A percentile compares a stretch with the other conserved stretches of the same genome.
These are phyloP conservation scores for Paralichthys olivaceus DNA, from an alignment of 2,113 vertebrate species.

Conservation along the genomic window DNA sequence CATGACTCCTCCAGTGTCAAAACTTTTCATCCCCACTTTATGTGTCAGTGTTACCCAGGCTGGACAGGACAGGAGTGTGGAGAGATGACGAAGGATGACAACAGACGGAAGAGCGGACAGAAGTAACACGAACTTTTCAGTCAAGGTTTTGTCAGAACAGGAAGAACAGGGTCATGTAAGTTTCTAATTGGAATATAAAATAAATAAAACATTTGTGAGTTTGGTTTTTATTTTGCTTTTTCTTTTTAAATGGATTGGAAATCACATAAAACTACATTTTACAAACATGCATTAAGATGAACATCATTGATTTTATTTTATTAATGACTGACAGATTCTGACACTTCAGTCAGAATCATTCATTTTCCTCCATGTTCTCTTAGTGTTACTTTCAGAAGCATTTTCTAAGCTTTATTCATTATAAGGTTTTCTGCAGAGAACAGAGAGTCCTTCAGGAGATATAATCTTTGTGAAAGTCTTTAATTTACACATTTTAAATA, in stretches of 20 bases:
- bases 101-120: background rate
- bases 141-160: background rate
- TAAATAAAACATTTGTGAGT: no score
- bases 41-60: conserved; percentile 85
- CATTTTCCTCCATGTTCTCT: no score
- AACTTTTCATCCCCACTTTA: conserved; percentile 67
- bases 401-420: no score
- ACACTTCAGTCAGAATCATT: no score
- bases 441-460: no score
- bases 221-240: no score
- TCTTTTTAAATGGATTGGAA: background rate
- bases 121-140: background rate
- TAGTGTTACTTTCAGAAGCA: no score
- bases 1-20: background rate
- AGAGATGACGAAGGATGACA: background rate
- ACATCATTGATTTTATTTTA: no score
- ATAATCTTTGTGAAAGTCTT: background rate
- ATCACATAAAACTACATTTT: background rate
- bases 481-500: background rate
- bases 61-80: conserved; percentile 84
- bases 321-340: no score
- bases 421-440: no score
- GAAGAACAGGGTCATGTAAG: no score
- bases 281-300: background rate
- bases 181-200: no score